A percentile compares a stretch with the other conserved stretches of the same genome.
Evolutionary conservation across 2,888 invertebrate species (phyloP).

Genomic region (Diploptera punctata): DNA sequence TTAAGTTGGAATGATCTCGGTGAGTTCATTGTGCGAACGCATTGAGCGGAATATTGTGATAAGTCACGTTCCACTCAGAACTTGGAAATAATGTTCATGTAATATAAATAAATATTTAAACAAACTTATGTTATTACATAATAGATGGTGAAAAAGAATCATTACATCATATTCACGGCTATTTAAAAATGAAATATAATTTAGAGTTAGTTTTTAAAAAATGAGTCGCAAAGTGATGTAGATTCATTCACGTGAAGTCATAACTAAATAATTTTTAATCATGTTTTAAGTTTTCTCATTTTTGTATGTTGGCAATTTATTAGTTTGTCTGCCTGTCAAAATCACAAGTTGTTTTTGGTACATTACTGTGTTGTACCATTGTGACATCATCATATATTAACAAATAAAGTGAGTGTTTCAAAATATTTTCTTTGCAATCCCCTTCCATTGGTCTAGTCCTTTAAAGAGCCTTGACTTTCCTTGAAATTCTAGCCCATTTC

Average conservation of each 20-base stretch:
- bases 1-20: neutral
- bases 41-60: neutral
- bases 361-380: constrained; percentile 12
- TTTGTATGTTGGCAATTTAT: constrained; percentile 11
- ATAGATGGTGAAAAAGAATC: neutral
- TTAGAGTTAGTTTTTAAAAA: neutral
- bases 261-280: neutral
- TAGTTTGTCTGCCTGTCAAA: neutral
- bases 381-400: constrained; percentile 14
- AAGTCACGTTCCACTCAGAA: neutral
- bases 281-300: neutral
- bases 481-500: no score
- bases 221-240: neutral
- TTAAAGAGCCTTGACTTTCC: no score
- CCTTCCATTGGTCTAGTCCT: no score
- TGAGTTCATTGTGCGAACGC: neutral
- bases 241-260: neutral
- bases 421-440: neutral
- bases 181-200: neutral
- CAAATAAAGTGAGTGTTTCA: constrained; percentile 12
- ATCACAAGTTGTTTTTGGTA: constrained; percentile 11
- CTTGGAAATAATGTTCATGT: neutral
- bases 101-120: neutral
- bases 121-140: neutral
- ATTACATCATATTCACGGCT: neutral